Conservation (phyloP, 2,797 vertebrate genomes). For the Pampus argenteus region DNA sequence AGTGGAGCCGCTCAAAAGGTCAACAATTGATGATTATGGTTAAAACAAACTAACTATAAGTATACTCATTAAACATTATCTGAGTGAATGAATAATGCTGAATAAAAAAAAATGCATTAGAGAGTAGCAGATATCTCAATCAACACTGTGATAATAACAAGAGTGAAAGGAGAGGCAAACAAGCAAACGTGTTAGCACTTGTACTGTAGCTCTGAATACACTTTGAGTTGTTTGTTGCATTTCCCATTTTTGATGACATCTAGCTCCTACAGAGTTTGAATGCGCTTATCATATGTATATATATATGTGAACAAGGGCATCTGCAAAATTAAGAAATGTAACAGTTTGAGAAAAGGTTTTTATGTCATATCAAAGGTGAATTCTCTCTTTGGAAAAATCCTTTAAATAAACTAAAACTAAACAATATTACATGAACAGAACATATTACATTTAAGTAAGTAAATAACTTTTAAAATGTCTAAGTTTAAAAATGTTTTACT, state of each 20-base stretch:
- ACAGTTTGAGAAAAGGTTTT: background rate
- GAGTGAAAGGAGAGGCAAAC: background rate
- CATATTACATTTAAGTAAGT: background rate
- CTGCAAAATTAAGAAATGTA: background rate
- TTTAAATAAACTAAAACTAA: background rate
- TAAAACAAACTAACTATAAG: constrained; percentile 3
- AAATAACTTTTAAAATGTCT: background rate
- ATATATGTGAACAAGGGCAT: background rate
- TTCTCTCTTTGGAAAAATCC: background rate
- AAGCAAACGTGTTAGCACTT: background rate
- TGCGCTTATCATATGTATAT: too few species aligned
- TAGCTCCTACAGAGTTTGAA: background rate
- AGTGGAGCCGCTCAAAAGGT: constrained; percentile 13
- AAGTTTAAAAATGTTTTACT: too few species aligned
- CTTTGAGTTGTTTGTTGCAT: background rate
- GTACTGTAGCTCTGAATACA: background rate
- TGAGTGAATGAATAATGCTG: background rate
- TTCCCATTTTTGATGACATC: background rate
- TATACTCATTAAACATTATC: background rate
- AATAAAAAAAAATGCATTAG: background rate
- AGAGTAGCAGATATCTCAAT: background rate
- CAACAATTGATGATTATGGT: background rate
- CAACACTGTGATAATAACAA: background rate
- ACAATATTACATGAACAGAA: background rate
- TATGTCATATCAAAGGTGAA: background rate